Evolutionary conservation across 2,888 invertebrate species (phyloP).

Genomic region (Megamerina dolium): DNA sequence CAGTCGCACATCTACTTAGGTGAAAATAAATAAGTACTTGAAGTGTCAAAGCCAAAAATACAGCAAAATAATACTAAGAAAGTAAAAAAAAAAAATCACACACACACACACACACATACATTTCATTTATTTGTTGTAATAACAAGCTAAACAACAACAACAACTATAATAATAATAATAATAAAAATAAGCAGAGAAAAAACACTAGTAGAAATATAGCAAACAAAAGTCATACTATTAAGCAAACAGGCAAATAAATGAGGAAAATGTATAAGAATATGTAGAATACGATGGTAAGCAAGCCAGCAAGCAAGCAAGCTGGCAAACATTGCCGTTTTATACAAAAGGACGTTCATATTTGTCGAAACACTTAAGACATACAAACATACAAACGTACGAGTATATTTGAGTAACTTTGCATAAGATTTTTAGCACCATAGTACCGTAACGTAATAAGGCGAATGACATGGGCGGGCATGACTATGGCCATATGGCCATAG

Average conservation of each 20-base stretch:
- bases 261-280: too few species aligned
- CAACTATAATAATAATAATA: slow-evolving; percentile 12
- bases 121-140: background rate
- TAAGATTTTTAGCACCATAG: background rate
- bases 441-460: background rate
- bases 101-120: too few species aligned
- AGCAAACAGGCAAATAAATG: too few species aligned
- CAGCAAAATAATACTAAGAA: background rate
- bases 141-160: background rate
- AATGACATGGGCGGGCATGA: slow-evolving; percentile 8
- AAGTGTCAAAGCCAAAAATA: background rate
- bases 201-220: background rate
- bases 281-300: too few species aligned
- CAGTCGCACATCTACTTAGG: background rate
- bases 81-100: background rate
- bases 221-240: background rate
- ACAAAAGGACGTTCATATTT: slow-evolving; percentile 10
- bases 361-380: slow-evolving; percentile 21
- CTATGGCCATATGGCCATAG: too few species aligned
- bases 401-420: background rate
- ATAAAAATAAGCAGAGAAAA: slow-evolving; percentile 21
- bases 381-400: background rate
- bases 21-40: background rate
- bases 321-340: too few species aligned
- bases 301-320: too few species aligned